Evolutionary conservation across 2,888 invertebrate genomes (phyloP).

Genomic region (Phengaris alcon): DNA sequence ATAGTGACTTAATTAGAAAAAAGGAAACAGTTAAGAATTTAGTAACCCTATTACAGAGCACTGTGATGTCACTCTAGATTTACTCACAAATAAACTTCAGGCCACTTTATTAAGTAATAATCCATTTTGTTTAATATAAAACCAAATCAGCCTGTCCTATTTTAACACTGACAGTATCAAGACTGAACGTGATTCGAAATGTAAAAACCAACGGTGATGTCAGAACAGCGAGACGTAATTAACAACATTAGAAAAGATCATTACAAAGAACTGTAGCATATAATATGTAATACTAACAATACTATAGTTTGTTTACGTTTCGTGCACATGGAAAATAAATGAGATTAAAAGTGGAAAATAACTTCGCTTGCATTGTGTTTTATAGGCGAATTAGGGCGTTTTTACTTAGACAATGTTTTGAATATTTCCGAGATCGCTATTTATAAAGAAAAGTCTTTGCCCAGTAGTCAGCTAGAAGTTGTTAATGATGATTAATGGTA

Average conservation of each 20-base stretch:
- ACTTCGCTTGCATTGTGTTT: too few species aligned
- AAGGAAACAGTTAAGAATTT: neutral
- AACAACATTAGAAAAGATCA: constrained; percentile 47
- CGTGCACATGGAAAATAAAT: neutral
- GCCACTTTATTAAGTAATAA: neutral
- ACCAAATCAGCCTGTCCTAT: constrained; percentile 44
- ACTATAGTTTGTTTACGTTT: constrained; percentile 1
- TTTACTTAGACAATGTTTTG: too few species aligned
- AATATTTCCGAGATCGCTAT: too few species aligned
- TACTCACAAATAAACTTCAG: constrained; percentile 11
- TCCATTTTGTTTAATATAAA: neutral
- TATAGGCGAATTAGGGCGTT: too few species aligned
- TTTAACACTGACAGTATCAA: constrained; percentile 49
- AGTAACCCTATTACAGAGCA: neutral
- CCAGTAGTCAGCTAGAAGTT: too few species aligned
- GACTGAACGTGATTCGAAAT: constrained; percentile 56
- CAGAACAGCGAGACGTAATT: constrained; percentile 60
- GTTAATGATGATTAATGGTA: too few species aligned
- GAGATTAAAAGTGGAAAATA: too few species aligned
- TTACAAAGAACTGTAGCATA: constrained; percentile 30
- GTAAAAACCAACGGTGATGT: constrained; percentile 63
- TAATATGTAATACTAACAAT: too few species aligned
- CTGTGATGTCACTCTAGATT: neutral
- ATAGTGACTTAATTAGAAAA: neutral
- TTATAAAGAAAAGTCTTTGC: too few species aligned